Base-by-base conservation (phyloP, 1,140 invertebrate genomes). In the Dendrolimus punctatus region DNA sequence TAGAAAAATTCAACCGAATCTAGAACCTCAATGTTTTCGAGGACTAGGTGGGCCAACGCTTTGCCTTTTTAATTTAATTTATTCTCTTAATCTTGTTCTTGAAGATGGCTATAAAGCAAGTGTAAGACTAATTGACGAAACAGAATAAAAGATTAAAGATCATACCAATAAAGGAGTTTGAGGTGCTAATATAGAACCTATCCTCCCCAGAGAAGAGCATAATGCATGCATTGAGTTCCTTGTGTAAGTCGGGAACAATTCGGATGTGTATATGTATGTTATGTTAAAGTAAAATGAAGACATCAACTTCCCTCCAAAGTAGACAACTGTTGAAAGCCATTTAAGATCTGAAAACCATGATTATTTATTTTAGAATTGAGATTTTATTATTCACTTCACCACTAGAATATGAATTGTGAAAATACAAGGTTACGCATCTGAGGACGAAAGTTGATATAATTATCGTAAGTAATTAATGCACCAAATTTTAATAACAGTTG, bases 201-300 rank as follows among this genome's bases (percentile, higher is more conserved):
- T 76, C 39, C 92, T 87, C 5, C 91, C 92, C 40, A 91, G 71
- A 71, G 92, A 92, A 2, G 92, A 92, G 66, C 91, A 92, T 37
- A 91, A 73, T 0, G 91, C 89, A 5, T 93, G 84, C 56, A 92
- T 81, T 6, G 90, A 91, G 60, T 91, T 90, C 37, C 91, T 87
- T 0, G 91, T 86, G 51, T 90, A 90, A 0, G 92, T 93, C 0
- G 92, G 92, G 63, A 92, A 93, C 72, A 93, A 81, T 71, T 93
- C 92, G 2, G 91, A 89, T 0, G 92, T 92, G 54, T 91, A 92
- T 39, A 93, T 87, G 66, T 93, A 93, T 2, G 91, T 81, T 6
- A 89, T 88, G 40, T 73, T 80, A 64, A 91, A 91, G 6, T 88
- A 88, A 54, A 89, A 80, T 0, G 90, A 89, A n/a, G 88, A 90